Base-by-base conservation (phyloP, 2,888 invertebrate species). In the Athrips mouffetella region DNA sequence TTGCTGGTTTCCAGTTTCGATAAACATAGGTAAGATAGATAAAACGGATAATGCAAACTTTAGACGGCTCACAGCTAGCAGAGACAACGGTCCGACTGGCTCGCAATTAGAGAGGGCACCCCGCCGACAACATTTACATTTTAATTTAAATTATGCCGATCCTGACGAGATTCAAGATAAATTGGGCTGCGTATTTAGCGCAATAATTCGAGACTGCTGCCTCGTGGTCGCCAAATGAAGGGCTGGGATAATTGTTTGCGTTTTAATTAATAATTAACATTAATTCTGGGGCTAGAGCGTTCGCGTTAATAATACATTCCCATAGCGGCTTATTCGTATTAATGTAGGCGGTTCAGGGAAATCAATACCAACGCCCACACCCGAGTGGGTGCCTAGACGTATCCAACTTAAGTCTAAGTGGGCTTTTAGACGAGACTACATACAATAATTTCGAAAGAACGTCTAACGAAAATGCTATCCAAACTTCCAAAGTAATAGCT, bases 161-260 rank as follows among this genome's bases (percentile, higher is more conserved):
- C 80, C 80, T 81, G 81, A 80, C 80, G 80, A 80, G 81, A 85
- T 86, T 81, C 79, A 67, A 82, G 83, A 85, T 85, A 84, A 86
- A 83, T 82, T 83, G 76, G 75, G 70, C 73, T 67, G 70, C 76
- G 80, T 79, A 80, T 85, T 83, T 85, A 79, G 80, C 79, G 74
- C 77, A 76, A 81, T 82, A 82, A 83, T 85, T 82, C 71, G 74
- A 74, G 75, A 73, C 65, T 70, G 67, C 70, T 70, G 66, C 60
- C 64, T 76, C 75, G 76, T 69, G 79, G 77, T 74, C 73, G 70
- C 66, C 69, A 66, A 79, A 76, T 78, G 74, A 76, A 76, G 72
- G 74, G 76, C 69, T 63, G 65, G 70, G 67, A 74, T 81, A 81
- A 84, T 80, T 82, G 80, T 82, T 82, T 80, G 76, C 69, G 64